phyloP scores from a whole-genome alignment of 2,797 vertebrate species.

The Cirrhinus mrigala region DNA sequence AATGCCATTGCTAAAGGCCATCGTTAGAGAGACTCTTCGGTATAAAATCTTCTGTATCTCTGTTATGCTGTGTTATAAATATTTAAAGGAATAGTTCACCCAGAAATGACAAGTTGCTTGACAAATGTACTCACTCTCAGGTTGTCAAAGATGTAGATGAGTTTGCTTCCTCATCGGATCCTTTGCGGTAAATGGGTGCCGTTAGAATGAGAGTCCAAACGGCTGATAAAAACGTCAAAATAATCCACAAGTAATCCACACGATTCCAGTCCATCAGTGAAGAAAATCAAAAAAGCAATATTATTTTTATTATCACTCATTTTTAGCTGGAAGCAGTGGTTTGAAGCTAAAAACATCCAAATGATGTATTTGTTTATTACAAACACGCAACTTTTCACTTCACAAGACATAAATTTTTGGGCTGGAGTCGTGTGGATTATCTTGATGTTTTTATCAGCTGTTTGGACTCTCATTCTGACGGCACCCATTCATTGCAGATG shows the following conservation, averaged over 20 bases:
- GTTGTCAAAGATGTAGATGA: not conserved
- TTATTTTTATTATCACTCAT: not conserved
- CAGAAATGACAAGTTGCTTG: not conserved
- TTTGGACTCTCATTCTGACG: not conserved
- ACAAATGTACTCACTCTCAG: not conserved
- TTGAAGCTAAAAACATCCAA: not conserved
- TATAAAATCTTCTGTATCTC: slow-evolving; percentile 50
- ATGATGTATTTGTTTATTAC: not conserved
- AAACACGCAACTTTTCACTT: not conserved
- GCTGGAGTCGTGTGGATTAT: not conserved
- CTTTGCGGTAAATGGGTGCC: not conserved
- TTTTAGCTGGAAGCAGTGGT: not conserved
- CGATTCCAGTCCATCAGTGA: not conserved
- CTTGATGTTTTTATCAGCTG: not conserved
- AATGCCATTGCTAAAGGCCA: slow-evolving; percentile 81
- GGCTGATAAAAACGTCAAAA: not conserved
- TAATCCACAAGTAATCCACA: not conserved
- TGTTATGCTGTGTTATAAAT: not conserved
- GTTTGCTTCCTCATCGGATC: not conserved
- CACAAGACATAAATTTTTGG: too few species aligned
- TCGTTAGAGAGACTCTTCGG: slow-evolving; percentile 81
- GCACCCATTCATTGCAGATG: not conserved
- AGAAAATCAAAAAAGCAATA: not conserved
- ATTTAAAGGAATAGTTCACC: not conserved
- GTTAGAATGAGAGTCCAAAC: not conserved